Evolutionary conservation across 2,797 vertebrate genomes (phyloP).

Genomic region (Microctenopoma lineatum): DNA sequence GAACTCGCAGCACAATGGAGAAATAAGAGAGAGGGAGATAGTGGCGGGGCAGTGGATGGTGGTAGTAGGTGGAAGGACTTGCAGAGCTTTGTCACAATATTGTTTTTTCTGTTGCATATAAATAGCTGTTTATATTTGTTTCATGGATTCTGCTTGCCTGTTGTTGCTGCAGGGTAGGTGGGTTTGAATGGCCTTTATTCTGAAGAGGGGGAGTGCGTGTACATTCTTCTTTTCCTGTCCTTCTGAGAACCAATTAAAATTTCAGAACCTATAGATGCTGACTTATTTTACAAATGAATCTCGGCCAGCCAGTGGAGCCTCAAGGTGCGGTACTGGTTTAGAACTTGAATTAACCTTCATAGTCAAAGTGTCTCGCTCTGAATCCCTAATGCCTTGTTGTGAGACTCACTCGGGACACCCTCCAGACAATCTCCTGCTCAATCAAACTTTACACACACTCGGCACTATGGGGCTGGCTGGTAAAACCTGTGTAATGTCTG

Average conservation of each 20-base stretch:
- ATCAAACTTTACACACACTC: too few relatives aligned
- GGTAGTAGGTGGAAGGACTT: constrained; percentile 35
- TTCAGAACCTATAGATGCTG: constrained; percentile 4
- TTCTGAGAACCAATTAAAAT: constrained; percentile 20
- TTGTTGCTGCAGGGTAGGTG: constrained; percentile 37
- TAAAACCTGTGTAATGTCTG: too few relatives aligned
- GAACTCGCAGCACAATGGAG: constrained; percentile 26
- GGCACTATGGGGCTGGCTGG: too few relatives aligned
- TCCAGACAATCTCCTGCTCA: too few relatives aligned
- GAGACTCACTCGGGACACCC: too few relatives aligned
- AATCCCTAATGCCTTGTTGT: too few relatives aligned
- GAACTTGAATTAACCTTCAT: too few relatives aligned
- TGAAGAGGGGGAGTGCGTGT: constrained; percentile 3
- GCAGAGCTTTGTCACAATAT: constrained; percentile 43
- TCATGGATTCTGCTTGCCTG: constrained; percentile 35
- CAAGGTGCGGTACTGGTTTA: too few relatives aligned
- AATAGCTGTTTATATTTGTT: constrained; percentile 64
- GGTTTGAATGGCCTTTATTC: constrained; percentile 23
- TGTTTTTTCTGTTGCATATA: constrained; percentile 59
- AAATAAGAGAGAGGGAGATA: neutral
- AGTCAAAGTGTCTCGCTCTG: too few relatives aligned
- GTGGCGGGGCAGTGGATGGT: constrained; percentile 34
- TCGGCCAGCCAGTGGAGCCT: too few relatives aligned
- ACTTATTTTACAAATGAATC: neutral
- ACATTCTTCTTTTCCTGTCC: constrained; percentile 8